Conservation (phyloP, 64 coral and sea anemone species). For the Platygyra sinensis region DNA sequence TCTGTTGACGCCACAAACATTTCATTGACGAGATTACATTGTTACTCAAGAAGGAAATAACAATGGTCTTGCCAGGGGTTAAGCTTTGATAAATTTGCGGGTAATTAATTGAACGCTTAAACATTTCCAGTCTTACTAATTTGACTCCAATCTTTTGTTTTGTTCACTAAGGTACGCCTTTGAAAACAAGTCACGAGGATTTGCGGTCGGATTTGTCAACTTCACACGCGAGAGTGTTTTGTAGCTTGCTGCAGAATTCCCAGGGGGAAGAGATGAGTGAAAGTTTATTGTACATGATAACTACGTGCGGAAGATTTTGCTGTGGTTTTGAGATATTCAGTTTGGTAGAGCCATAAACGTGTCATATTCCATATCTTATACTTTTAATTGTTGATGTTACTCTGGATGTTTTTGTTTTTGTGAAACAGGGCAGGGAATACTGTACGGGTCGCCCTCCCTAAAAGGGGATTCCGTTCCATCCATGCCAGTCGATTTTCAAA, state of each 20-base stretch:
- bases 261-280: background rate
- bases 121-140: background rate
- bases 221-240: background rate
- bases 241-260: background rate
- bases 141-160: background rate
- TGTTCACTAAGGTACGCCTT: conserved; percentile 13
- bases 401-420: background rate
- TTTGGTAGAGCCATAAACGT: too few relatives aligned
- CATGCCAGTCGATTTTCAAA: background rate
- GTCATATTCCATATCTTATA: too few relatives aligned
- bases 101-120: conserved; percentile 32
- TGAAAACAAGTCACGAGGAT: conserved; percentile 6
- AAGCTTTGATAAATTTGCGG: conserved; percentile 17
- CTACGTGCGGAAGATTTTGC: too few relatives aligned
- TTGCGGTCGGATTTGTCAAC: conserved; percentile 27
- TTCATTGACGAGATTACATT: conserved; percentile 1
- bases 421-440: background rate
- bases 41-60: background rate
- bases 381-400: background rate
- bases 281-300: background rate
- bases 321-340: too few relatives aligned
- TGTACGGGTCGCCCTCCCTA: background rate
- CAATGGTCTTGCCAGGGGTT: background rate
- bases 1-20: background rate
- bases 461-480: background rate